A percentile compares a stretch with the other conserved stretches of the same genome.
Evolutionary conservation across 2,797 vertebrate genomes (phyloP).

Genomic region (Chrysocyon brachyurus): DNA sequence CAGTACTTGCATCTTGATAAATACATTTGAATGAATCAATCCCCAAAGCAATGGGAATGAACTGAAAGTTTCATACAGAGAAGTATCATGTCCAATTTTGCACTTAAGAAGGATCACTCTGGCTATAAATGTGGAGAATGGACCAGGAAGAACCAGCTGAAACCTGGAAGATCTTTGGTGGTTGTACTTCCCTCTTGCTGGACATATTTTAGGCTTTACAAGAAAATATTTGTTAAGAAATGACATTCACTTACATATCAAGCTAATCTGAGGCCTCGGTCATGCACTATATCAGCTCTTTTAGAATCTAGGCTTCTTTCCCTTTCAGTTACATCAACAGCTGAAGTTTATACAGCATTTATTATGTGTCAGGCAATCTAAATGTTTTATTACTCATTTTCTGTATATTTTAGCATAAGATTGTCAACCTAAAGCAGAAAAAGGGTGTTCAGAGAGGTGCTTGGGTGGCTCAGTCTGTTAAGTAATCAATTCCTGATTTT

Average conservation of each 20-base stretch:
- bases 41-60: background rate
- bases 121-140: background rate
- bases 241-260: background rate
- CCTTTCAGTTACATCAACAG: background rate
- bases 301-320: background rate
- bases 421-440: background rate
- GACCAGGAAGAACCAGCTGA: background rate
- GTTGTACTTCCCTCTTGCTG: background rate
- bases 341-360: background rate
- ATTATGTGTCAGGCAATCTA: background rate
- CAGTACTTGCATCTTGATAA: background rate
- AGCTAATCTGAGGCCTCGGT: background rate
- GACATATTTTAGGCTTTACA: constrained; percentile 1
- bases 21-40: background rate
- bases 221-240: constrained; percentile 2
- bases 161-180: background rate
- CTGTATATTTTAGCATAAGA: background rate
- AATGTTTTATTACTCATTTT: background rate
- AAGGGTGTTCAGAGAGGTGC: background rate
- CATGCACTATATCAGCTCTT: background rate
- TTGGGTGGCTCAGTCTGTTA: background rate
- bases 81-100: background rate
- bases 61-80: background rate
- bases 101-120: background rate
- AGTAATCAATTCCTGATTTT: background rate